Conservation (phyloP, 2,888 invertebrate species). For the Bembecia ichneumoniformis region DNA sequence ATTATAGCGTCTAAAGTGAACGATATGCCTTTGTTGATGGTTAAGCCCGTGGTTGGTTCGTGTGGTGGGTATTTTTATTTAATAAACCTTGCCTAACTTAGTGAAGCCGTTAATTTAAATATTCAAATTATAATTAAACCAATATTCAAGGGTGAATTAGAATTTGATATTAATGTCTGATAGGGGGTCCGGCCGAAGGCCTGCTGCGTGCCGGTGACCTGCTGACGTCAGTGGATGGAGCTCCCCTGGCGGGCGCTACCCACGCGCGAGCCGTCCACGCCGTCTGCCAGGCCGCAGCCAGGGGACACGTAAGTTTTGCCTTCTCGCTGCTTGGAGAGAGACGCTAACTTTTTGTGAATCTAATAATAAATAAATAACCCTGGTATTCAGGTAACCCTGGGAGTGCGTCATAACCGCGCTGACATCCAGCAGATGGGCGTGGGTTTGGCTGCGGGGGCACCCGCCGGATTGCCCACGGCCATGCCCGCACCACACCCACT, state of each 20-base stretch:
- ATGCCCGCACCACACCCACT: conserved; percentile 37
- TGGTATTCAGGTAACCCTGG: conserved; percentile 48
- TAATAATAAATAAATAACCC: no score
- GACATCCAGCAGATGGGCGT: conserved; percentile 52
- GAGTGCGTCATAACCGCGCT: conserved; percentile 63
- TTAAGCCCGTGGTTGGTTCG: no score
- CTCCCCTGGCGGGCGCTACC: conserved; percentile 83
- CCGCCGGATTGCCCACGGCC: conserved; percentile 34
- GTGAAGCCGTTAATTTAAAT: no score
- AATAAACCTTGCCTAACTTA: no score
- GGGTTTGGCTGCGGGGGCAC: conserved; percentile 7
- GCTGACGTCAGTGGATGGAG: conserved; percentile 93
- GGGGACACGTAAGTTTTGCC: conserved; percentile 79
- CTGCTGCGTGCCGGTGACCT: conserved; percentile 93
- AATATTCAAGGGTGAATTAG: no score
- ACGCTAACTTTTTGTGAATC: no score
- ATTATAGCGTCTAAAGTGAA: no score
- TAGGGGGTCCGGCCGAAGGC: conserved; percentile 93
- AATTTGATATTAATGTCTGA: no score
- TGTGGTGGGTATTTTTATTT: no score
- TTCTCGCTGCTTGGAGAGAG: neutral
- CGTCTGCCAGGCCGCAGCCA: conserved; percentile 89
- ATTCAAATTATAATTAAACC: no score
- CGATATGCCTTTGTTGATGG: no score
- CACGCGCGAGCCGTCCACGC: conserved; percentile 94